These are phyloP conservation scores for Entelurus aequoreus DNA, from an alignment of 2,113 vertebrate genomes.

Conservation along the genomic window DNA sequence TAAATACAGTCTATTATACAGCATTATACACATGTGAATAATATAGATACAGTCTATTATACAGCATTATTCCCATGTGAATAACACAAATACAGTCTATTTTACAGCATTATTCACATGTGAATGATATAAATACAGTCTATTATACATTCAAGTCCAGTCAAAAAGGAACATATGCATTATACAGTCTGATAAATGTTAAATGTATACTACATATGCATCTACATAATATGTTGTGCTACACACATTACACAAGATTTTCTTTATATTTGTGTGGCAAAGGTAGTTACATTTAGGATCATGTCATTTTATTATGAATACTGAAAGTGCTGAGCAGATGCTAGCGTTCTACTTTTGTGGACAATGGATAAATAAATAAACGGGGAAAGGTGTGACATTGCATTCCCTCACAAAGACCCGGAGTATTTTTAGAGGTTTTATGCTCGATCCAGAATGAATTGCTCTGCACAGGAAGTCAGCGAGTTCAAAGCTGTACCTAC, in stretches of 20 bases:
- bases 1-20: no score
- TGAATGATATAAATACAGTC: no score
- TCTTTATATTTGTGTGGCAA: background rate
- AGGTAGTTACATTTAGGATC: background rate
- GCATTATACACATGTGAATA: no score
- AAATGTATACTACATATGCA: background rate
- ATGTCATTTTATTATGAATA: background rate
- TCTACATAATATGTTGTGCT: background rate
- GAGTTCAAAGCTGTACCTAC: background rate
- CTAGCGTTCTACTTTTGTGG: no score
- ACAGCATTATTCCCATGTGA: no score
- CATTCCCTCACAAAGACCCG: conserved; percentile 1
- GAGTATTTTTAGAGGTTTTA: conserved; percentile 5
- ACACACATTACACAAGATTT: background rate
- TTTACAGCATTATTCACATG: no score
- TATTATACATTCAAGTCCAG: no score
- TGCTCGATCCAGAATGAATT: background rate
- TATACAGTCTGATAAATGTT: background rate
- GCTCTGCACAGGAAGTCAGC: background rate
- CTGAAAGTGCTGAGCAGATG: background rate
- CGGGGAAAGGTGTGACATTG: no score
- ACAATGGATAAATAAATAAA: no score
- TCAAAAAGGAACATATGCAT: no score
- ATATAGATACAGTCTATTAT: no score
- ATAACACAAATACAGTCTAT: no score